Evolutionary conservation across 1,140 invertebrate genomes (phyloP).

Genomic region (Bombus terrestris): DNA sequence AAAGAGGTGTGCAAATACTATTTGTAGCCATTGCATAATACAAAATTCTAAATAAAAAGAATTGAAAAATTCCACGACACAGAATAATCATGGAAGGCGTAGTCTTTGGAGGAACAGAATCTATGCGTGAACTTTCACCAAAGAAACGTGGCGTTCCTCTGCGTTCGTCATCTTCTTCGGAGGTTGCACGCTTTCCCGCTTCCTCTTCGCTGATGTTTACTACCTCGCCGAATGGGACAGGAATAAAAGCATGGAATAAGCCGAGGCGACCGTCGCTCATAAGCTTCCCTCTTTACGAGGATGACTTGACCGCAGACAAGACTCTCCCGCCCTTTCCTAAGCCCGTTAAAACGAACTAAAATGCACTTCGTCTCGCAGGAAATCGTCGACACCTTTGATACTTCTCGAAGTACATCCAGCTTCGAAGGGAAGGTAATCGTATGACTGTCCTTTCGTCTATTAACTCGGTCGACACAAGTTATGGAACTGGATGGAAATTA

Average conservation of each 20-base stretch:
- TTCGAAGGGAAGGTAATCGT: neutral
- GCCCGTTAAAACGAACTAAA: conserved; percentile 65
- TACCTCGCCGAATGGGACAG: conserved; percentile 70
- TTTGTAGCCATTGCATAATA: neutral
- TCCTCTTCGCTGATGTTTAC: conserved; percentile 70
- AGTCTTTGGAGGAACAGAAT: neutral
- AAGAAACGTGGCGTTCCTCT: neutral
- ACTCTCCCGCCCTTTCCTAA: conserved; percentile 69
- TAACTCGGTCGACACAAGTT: neutral
- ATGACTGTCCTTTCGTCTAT: neutral
- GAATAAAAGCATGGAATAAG: conserved; percentile 78
- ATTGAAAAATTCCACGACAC: neutral
- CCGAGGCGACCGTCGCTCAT: conserved; percentile 77
- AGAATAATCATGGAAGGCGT: neutral
- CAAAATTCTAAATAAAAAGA: neutral
- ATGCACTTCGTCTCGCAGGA: conserved; percentile 60
- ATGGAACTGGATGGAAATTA: neutral
- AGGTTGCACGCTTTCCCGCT: conserved; percentile 34
- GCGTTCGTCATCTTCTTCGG: conserved; percentile 20
- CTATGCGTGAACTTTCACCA: neutral
- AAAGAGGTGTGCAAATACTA: too few relatives aligned
- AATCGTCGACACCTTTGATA: conserved; percentile 62
- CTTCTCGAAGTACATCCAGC: conserved; percentile 1
- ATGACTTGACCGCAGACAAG: conserved; percentile 81
- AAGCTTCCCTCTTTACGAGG: conserved; percentile 82